Base-by-base conservation (phyloP, 2,797 vertebrate genomes). In the Schizopygopsis pylzovi region DNA sequence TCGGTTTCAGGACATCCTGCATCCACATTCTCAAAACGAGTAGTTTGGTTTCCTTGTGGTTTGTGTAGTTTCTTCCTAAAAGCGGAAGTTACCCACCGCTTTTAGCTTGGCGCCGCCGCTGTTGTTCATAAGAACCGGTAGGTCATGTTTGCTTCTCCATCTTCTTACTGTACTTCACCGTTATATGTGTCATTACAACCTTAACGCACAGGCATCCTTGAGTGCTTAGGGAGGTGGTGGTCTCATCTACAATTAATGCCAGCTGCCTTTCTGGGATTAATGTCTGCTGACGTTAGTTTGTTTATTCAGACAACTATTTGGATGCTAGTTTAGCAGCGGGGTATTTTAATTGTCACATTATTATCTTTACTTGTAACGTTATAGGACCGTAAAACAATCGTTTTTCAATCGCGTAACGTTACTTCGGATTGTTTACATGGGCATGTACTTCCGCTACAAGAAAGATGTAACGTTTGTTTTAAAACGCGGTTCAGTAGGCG, bases 81-180 rank as follows among this genome's bases (percentile, higher is more conserved):
- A 79, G 87, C 87, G 75, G 84, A 83, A 85, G 75, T 67, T 3
- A 43, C n/a, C 45, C 10, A n/a, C 43, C 13, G 56, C 22, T 68
- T 39, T 73, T 65, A 39, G 61, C 6, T 71, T 49, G 13, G 37
- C 16, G 4, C 12, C 11, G 28, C 10, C 9, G 18, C 71, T 72
- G 68, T 56, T 78, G 16, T 28, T 61, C 33, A 37, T 5, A 22
- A 43, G 12, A 45, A 49, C 70, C 75, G 83, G 79, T 85, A 79
- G 47, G 72, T 81, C 37, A n/a, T 41, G 49, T 56, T 56, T 59
- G 67, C 33, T 71, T 79, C 15, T 67, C 37, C 33, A 45, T 71
- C 52, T 20, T 12, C n/a, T 4, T 16, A 16, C 18, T 79, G 25
- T 39, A 65, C 45, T 79, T 79, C 52, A 45, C 12, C 18, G 52